Evolutionary conservation across 1,140 invertebrate species (phyloP).

Genomic region (Rhopalosiphum maidis): DNA sequence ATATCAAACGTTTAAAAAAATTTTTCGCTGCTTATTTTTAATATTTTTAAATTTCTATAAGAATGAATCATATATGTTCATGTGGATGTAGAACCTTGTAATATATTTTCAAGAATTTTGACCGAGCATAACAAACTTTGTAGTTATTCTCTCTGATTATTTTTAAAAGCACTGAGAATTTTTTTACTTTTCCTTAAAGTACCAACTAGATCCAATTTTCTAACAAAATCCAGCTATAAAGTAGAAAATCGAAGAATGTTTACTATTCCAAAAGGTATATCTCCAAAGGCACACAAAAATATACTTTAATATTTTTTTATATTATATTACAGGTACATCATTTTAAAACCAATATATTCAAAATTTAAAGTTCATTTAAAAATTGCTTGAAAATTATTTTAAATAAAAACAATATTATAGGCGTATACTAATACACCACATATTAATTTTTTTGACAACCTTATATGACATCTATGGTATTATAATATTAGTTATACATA

Average conservation of each 20-base stretch:
- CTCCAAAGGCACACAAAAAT: neutral
- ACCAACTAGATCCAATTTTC: neutral
- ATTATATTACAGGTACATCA: neutral
- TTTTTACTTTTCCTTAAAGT: neutral
- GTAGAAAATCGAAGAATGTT: neutral
- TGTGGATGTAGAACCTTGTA: neutral
- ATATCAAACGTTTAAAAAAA: neutral
- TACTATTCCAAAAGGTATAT: neutral
- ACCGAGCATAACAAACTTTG: neutral
- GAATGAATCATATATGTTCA: neutral
- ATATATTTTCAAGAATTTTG: neutral
- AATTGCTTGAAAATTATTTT: neutral
- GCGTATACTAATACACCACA: neutral
- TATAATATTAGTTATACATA: neutral
- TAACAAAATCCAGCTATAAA: neutral
- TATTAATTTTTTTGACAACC: neutral
- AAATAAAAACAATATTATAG: neutral
- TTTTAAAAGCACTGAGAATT: neutral
- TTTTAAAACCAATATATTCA: neutral
- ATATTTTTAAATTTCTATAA: neutral
- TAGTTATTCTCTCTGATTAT: neutral
- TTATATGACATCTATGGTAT: neutral
- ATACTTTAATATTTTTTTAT: neutral
- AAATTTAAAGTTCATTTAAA: neutral
- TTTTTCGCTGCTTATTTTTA: neutral